Evolutionary conservation across 2,797 vertebrate species (phyloP), one percentile per base, ranked within the genome.

Genomic region (Pogoniulus pusillus): DNA sequence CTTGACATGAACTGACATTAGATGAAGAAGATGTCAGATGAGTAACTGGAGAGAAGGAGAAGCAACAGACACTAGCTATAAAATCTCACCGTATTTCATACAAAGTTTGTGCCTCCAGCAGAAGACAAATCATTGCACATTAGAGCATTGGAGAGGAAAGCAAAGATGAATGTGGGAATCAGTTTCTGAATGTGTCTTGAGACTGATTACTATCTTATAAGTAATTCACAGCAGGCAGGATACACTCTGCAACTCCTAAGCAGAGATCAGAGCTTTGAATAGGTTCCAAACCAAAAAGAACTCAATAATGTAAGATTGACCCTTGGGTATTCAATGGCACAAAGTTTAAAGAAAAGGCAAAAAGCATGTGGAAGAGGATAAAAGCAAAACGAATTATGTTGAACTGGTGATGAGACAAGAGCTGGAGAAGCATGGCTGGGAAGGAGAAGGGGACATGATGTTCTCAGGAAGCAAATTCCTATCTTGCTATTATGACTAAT

Each of bases 61-160:
- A n/a, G 37, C n/a, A 85, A 24, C 20, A 79, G 74, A 73, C 11
- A 7, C 30, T 53, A 45, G 17, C 35, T 86, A 57, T 64, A 53
- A 93, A 91, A 82, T 86, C 49, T 87, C 60, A 73, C 32, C 78
- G 70, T 79, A 66, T 89, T 91, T 87, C 51, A 64, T n/a, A 30
- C 5, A 83, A 26, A 66, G 20, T 41, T 88, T 72, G 24, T 75
- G 51, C 65, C 65, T 87, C 41, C 69, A 89, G 82, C 63, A 72
- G 55, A 71, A 86, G 54, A 71, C 71, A 94, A 89, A 92, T 89
- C 39, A 58, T 53, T 18, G 2, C 57, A 7, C 47, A 26, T 89
- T 73, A 70, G 27, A 69, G 29, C 0, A 3, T 62, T 54, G 51
- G 77, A 64, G 35, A 60, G n/a, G 16, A 83, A 89, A 89, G 47